Base-by-base conservation (phyloP, 35 echinoderm and acorn worm genomes). In the Heliocidaris tuberculata region DNA sequence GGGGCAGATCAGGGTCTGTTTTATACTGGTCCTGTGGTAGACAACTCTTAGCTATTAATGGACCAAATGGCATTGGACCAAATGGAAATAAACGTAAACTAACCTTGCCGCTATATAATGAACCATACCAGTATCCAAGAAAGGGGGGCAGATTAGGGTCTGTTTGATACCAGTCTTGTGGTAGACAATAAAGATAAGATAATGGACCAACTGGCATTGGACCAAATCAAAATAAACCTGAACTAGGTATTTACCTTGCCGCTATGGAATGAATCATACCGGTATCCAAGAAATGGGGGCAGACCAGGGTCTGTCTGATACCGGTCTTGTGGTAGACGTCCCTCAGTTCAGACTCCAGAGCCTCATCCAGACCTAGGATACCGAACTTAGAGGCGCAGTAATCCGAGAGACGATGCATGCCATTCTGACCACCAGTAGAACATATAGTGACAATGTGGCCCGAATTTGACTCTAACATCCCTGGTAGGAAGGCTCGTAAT, bases 331-430 rank as follows among this genome's bases (percentile, higher is more conserved):
- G 35, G 93, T 95, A 95, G 59, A 96, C 94, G 21, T 96, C 86
- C 6, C 86, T 90, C 13, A 98, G 42, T 71, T 98, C 97, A 2
- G 94, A 50, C 48, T 94, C 94, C 19, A 98, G 54, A 6, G 97
- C 61, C 95, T 98, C 97, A 48, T 97, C 94, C 35, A 98, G 78
- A 11, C 97, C 97, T 0, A 97, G 31, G 0, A 92, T 93, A 16
- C 95, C 97, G 94, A 96, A 97, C 94, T 98, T 98, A 15, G 97
- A 97, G 48, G 97, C 96, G 9, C 94, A 31, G 89, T 98, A 98
- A 85, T 98, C 97, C 4, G 94, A 90, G 13, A 98, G 54, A 6
- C 95, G 94, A 88, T 95, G 95, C 17, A 93, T 93, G 9, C 49
- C 91, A 42, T 49, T 93, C 16, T 93, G 91, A 19, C 93, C 93